Evolutionary conservation across 2,888 invertebrate genomes (phyloP).

Genomic region (Caenorhabditis imperialis): DNA sequence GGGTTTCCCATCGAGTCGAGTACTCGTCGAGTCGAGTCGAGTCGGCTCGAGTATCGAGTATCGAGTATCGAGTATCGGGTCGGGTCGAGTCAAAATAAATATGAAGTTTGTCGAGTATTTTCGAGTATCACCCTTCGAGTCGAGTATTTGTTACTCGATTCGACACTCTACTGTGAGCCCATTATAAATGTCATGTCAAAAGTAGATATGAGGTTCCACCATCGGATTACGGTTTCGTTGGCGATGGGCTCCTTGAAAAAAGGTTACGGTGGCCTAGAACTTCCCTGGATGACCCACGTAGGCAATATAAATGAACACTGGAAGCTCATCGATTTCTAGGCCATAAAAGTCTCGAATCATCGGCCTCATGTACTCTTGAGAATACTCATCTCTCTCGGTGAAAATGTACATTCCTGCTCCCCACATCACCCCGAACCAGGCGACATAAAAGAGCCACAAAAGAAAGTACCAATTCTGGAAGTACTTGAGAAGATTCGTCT

Average conservation of each 20-base stretch:
- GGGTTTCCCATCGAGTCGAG: too few relatives aligned
- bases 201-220: slow-evolving; percentile 17
- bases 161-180: slow-evolving; percentile 23
- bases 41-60: too few relatives aligned
- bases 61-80: too few relatives aligned
- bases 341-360: background rate
- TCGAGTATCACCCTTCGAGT: too few relatives aligned
- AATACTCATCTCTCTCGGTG: background rate
- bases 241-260: background rate
- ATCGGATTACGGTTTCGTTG: background rate
- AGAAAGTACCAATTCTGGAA: slow-evolving; percentile 5
- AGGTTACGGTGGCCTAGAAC: background rate
- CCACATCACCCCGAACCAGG: slow-evolving; percentile 4
- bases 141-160: too few relatives aligned
- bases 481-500: background rate
- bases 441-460: slow-evolving; percentile 3
- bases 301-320: background rate
- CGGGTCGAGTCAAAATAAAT: too few relatives aligned
- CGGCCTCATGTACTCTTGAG: slow-evolving; percentile 3
- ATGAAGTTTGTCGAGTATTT: too few relatives aligned
- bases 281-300: slow-evolving; percentile 2
- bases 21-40: too few relatives aligned
- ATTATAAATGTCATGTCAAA: slow-evolving; percentile 24
- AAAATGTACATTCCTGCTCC: slow-evolving; percentile 2
- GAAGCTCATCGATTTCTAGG: background rate